phyloP scores from a whole-genome alignment of 2,113 vertebrate species.

The Mesocricetus auratus region DNA sequence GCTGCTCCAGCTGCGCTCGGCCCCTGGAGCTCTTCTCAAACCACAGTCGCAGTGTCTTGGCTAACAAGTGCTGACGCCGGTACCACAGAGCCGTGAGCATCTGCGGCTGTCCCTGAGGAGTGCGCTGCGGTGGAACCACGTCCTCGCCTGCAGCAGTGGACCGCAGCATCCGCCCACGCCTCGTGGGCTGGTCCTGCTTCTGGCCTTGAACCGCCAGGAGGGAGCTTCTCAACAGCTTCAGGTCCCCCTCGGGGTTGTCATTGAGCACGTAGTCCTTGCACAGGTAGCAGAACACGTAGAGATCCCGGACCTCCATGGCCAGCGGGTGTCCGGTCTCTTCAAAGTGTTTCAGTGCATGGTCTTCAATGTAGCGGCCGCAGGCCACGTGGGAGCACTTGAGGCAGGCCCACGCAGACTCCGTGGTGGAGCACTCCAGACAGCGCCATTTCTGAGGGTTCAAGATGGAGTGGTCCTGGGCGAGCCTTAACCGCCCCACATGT shows the following conservation, averaged over 20 bases:
- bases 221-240: slow-evolving; percentile 95
- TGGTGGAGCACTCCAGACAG: slow-evolving; percentile 95
- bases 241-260: slow-evolving; percentile 96
- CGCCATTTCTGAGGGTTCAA: slow-evolving; percentile 99
- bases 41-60: slow-evolving; percentile 90
- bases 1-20: slow-evolving; percentile 89
- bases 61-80: slow-evolving; percentile 93
- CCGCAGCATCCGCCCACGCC: slow-evolving; percentile 92
- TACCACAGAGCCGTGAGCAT: slow-evolving; percentile 95
- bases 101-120: slow-evolving; percentile 89
- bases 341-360: slow-evolving; percentile 96
- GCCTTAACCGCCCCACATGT: slow-evolving; percentile 97
- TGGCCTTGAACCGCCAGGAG: slow-evolving; percentile 90
- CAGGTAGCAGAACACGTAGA: slow-evolving; percentile 97
- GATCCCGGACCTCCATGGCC: slow-evolving; percentile 97
- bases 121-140: slow-evolving; percentile 78
- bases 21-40: slow-evolving; percentile 89
- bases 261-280: slow-evolving; percentile 98
- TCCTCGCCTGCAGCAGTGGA: slow-evolving; percentile 88
- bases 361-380: slow-evolving; percentile 96
- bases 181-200: slow-evolving; percentile 81
- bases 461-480: slow-evolving; percentile 98
- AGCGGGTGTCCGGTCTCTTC: slow-evolving; percentile 93
- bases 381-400: slow-evolving; percentile 99
- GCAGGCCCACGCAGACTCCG: slow-evolving; percentile 97